A percentile compares a stretch with the other conserved stretches of the same genome.
phyloP scores from a whole-genome alignment of 2,888 invertebrate species.

The Taenaris catops region DNA sequence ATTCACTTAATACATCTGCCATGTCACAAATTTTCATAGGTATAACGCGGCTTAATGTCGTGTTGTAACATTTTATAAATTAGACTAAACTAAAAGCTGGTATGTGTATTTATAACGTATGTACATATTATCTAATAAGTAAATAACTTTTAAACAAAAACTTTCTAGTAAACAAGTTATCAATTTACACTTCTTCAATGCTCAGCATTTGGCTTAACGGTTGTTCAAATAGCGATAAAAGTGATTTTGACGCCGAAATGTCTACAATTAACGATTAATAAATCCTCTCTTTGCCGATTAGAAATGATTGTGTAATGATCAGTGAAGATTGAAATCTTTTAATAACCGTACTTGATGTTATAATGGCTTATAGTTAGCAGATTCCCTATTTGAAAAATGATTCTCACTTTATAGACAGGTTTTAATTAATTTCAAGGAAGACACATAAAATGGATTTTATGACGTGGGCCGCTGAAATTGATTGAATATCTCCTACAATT shows the following conservation, averaged over 20 bases:
- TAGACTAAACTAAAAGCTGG: too few species aligned
- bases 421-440: constrained; percentile 11
- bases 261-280: constrained; percentile 37
- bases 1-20: too few species aligned
- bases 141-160: not conserved
- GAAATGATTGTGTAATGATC: constrained; percentile 43
- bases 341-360: constrained; percentile 25
- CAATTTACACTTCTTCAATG: constrained; percentile 1
- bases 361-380: constrained; percentile 15
- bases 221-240: constrained; percentile 42
- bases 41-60: too few species aligned
- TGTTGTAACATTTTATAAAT: too few species aligned
- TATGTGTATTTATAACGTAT: too few species aligned
- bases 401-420: constrained; percentile 3
- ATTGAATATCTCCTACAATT: constrained; percentile 11
- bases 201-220: constrained; percentile 41
- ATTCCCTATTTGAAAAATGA: constrained; percentile 12
- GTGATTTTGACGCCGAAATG: constrained; percentile 49
- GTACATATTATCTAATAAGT: too few species aligned
- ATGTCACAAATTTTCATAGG: too few species aligned
- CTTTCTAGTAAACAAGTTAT: not conserved
- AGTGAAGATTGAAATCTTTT: constrained; percentile 27
- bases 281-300: constrained; percentile 37
- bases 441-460: constrained; percentile 7
- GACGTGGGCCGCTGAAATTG: constrained; percentile 9